Conservation (phyloP, 2,888 invertebrate species). For the Caenorhabditis sp. region DNA sequence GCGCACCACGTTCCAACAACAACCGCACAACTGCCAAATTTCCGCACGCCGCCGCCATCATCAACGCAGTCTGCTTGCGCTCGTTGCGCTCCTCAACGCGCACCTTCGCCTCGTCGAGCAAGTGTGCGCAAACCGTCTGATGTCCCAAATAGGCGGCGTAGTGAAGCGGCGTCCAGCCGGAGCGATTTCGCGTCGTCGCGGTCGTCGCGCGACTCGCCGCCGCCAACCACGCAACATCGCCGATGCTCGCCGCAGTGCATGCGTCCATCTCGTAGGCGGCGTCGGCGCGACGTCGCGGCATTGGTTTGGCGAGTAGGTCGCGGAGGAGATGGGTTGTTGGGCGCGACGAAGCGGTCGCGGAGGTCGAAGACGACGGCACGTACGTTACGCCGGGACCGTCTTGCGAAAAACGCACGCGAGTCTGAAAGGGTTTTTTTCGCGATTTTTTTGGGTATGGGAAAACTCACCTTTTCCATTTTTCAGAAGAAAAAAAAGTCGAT, state of each 20-base stretch:
- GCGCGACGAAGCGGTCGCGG: slow-evolving; percentile 2
- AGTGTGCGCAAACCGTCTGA: slow-evolving; percentile 81
- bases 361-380: slow-evolving; percentile 23
- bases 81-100: slow-evolving; percentile 68
- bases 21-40: slow-evolving; percentile 65
- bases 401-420: slow-evolving; percentile 49
- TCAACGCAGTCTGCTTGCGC: slow-evolving; percentile 72
- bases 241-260: slow-evolving; percentile 56
- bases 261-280: slow-evolving; percentile 48
- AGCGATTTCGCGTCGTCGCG: slow-evolving; percentile 26
- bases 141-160: slow-evolving; percentile 95
- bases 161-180: slow-evolving; percentile 95
- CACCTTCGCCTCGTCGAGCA: slow-evolving; percentile 87
- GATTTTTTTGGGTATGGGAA: no score
- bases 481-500: no score
- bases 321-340: slow-evolving; percentile 12
- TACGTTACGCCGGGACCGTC: slow-evolving; percentile 50
- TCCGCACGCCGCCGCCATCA: slow-evolving; percentile 75
- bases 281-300: slow-evolving; percentile 33
- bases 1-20: slow-evolving; percentile 41
- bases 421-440: no score
- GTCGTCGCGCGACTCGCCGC: slow-evolving; percentile 26
- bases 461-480: no score
- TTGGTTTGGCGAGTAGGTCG: slow-evolving; percentile 37
- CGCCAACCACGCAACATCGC: slow-evolving; percentile 42